Evolutionary conservation across 2,888 invertebrate genomes (phyloP).

Genomic region (Mystacides longicornis): DNA sequence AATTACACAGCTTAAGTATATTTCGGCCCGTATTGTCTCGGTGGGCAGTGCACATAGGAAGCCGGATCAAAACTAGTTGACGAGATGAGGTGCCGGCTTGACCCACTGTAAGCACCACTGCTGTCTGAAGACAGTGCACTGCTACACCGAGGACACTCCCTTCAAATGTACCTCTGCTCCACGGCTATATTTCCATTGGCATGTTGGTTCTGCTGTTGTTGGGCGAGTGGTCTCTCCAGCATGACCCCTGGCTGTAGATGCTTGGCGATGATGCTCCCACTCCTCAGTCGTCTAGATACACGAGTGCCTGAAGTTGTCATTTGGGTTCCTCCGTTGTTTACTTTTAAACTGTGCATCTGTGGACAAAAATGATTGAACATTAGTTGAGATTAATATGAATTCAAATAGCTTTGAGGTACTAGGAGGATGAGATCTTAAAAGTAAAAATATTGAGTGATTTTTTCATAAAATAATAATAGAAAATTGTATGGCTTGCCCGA

Average conservation of each 20-base stretch:
- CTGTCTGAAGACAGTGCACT: background rate
- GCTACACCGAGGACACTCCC: background rate
- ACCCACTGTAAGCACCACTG: background rate
- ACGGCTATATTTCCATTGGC: background rate
- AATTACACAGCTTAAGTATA: background rate
- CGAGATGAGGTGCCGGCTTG: background rate
- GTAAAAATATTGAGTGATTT: no score
- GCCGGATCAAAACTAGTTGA: background rate
- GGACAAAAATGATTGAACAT: background rate
- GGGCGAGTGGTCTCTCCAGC: slow-evolving; percentile 22
- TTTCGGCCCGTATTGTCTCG: background rate
- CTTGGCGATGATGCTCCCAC: slow-evolving; percentile 16
- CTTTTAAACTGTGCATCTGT: slow-evolving; percentile 22
- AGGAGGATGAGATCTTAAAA: no score
- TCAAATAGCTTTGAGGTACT: no score
- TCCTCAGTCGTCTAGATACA: slow-evolving; percentile 20
- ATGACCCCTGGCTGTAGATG: slow-evolving; percentile 17
- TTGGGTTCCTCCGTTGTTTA: slow-evolving; percentile 20
- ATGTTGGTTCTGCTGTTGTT: slow-evolving; percentile 28
- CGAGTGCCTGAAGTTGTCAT: slow-evolving; percentile 22
- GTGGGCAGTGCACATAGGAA: background rate
- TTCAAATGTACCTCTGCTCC: slow-evolving; percentile 21
- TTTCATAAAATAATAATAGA: no score
- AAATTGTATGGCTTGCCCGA: no score
- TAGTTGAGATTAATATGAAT: background rate